Evolutionary conservation across 2,888 invertebrate species (phyloP), one percentile per base, ranked within the genome.

Genomic region (Drosophila stalkeri): DNA sequence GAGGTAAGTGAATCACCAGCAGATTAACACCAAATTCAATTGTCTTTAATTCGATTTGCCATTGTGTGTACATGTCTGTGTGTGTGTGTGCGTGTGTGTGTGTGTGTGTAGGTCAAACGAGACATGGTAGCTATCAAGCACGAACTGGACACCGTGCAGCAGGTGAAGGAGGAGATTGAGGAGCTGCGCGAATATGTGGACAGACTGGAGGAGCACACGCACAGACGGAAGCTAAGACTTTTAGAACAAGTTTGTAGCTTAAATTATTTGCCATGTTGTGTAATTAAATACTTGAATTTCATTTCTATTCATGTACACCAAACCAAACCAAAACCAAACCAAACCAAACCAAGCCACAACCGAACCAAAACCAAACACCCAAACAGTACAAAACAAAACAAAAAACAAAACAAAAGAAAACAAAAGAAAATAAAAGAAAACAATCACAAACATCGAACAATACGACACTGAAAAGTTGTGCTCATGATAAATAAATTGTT

Each of bases 71-170:
- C 27, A 23, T 47, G 8, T 27, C n/a, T n/a, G 39, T 41, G n/a
- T 41, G 27, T n/a, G 27, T 47, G 8, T 27, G 23, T n/a, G 39
- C 27, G n/a, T 41, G 27, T n/a, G n/a, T 41, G 23, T 54, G 14
- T 27, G 7, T 56, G 31, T 37, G 27, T 77, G 12, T 92, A 96
- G 95, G 96, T 98, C 89, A 98, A 98, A 94, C 96, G 98, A 91
- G 98, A 98, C 94, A 98, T 98, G 97, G 97, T 97, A 90, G 97
- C 97, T 92, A 98, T 98, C 94, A 97, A 97, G 94, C 97, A 97
- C 93, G 98, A 98, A 94, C 94, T 98, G 93, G 98, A 98, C 94
- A 97, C 97, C 76, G 97, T 98, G 91, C 98, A 98, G 94, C 97
- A 97, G 94, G 98, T 98, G 89, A 98, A 98, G 93, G 98, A 98